Base-by-base conservation (phyloP, 1,140 invertebrate genomes). In the Neodiprion pinetum region DNA sequence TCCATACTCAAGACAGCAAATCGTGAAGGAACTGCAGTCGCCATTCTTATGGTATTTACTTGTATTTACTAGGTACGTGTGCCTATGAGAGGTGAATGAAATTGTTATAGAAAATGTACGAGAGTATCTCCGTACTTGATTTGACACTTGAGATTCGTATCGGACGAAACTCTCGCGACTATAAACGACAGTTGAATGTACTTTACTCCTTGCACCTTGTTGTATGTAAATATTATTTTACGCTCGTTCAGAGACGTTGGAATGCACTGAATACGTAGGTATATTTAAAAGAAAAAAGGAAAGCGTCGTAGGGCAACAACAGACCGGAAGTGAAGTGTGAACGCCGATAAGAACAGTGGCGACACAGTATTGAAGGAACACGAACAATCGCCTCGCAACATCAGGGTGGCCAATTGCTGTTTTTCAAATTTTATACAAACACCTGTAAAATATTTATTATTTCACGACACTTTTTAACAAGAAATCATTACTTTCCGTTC, bases 1-100 rank as follows among this genome's bases (percentile, higher is more conserved):
- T 90, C 90, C 40, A 90, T 83, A 74, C 88, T 87, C 10, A 90
- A 85, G 48, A 90, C 87, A 71, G 90, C 87, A 77, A 90, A 90
- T 72, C 90, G 78, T n/a, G 90, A 90, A 1, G 89, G 88, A 17
- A 89, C 85, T 12, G 87, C 85, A 69, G 86, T 87, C 79, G 88
- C 88, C 87, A 89, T 90, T 87, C 48, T 74, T 11, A 69, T 9
- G 47, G 21, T 69, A 14, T 61, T 61, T 40, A 40, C 28, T 40
- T 5, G 28, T 40, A 40, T 40, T 40, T 40, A 40, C 28, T 1
- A 40, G 28, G 28, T 40, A 40, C 28, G 28, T 40, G 5, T 40
- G 5, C 28, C 28, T 40, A 40, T 5, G 28, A 40, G 5, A 40
- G 28, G 28, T 5, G 28, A 40, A 4, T 40, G 28, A 2, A 40